Evolutionary conservation across 1,140 invertebrate genomes (phyloP).

Genomic region (Euborellia annulipes): DNA sequence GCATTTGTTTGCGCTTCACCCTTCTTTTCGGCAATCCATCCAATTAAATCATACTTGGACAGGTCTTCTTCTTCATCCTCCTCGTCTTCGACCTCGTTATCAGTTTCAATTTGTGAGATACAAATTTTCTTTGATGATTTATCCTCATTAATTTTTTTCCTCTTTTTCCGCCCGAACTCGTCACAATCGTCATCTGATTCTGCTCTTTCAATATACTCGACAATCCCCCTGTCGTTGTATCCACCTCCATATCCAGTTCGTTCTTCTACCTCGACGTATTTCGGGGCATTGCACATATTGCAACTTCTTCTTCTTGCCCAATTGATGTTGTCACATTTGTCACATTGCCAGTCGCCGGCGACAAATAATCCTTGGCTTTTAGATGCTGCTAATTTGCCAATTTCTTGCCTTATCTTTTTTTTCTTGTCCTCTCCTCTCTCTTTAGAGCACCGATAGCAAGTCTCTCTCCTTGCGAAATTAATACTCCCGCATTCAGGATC

Average conservation of each 20-base stretch:
- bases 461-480: no score
- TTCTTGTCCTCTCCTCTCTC: no score
- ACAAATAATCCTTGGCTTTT: slow-evolving; percentile 33
- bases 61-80: slow-evolving; percentile 33
- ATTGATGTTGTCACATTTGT: slow-evolving; percentile 35
- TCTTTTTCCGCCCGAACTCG: slow-evolving; percentile 55
- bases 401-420: slow-evolving; percentile 4
- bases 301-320: slow-evolving; percentile 34
- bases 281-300: slow-evolving; percentile 49
- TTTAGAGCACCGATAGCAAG: no score
- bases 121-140: slow-evolving; percentile 1
- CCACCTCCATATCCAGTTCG: slow-evolving; percentile 63
- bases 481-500: no score
- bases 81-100: slow-evolving; percentile 7
- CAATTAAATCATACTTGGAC: slow-evolving; percentile 67
- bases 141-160: slow-evolving; percentile 13
- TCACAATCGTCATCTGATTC: slow-evolving; percentile 87
- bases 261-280: slow-evolving; percentile 78
- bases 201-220: slow-evolving; percentile 74
- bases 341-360: slow-evolving; percentile 20
- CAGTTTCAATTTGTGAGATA: background rate
- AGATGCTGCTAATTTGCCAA: slow-evolving; percentile 2
- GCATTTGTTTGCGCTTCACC: background rate
- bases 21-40: slow-evolving; percentile 39
- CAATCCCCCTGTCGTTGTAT: slow-evolving; percentile 83